Conservation (phyloP, 2,888 invertebrate species). For the Patella depressa region DNA sequence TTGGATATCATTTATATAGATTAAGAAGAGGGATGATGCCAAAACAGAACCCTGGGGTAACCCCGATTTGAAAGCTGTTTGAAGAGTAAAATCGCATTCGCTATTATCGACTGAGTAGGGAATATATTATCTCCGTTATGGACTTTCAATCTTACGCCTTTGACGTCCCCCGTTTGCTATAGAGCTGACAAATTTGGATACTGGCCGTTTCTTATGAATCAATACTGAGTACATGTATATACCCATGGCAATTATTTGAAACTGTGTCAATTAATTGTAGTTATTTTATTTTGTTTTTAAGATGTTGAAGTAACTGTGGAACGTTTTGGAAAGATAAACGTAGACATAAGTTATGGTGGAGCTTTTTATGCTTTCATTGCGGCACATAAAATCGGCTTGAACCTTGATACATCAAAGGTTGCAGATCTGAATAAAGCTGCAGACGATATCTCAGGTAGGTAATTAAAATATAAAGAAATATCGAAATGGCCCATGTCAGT, state of each 20-base stretch:
- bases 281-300: constrained; percentile 27
- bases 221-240: neutral
- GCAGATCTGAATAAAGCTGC: constrained; percentile 49
- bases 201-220: neutral
- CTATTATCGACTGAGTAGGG: no score
- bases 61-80: no score
- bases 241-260: neutral
- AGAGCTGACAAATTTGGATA: no score
- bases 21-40: no score
- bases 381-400: constrained; percentile 52
- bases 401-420: constrained; percentile 44
- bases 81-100: no score
- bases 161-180: no score
- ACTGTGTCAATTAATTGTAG: neutral
- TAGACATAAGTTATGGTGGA: constrained; percentile 70
- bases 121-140: no score
- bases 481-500: no score
- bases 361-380: constrained; percentile 69
- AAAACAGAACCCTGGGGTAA: no score
- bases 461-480: neutral
- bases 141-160: no score
- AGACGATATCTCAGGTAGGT: constrained; percentile 41
- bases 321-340: constrained; percentile 45
- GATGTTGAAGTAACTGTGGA: constrained; percentile 48
- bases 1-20: no score